These are phyloP conservation scores for Centrocercus urophasianus DNA, from an alignment of 2,113 vertebrate species.

Conservation along the genomic window DNA sequence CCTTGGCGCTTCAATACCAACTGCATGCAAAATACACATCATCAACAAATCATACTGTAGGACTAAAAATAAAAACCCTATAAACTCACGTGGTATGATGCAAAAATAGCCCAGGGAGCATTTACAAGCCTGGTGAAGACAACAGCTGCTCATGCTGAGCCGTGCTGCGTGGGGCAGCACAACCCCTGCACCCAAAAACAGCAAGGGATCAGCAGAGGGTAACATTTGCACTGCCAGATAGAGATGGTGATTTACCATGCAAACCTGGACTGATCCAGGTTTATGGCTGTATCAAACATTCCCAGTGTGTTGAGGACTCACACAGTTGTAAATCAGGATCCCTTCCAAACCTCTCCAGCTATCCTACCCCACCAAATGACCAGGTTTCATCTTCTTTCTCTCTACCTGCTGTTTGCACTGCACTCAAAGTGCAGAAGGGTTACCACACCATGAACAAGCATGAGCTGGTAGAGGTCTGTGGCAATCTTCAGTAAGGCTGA, in stretches of 20 bases:
- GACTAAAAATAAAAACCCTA: conserved; percentile 60
- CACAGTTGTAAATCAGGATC: not conserved
- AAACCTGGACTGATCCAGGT: not conserved
- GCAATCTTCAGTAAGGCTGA: not conserved
- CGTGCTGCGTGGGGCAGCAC: fast-evolving
- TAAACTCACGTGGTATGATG: not conserved
- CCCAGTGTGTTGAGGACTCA: not conserved
- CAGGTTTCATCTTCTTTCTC: not conserved
- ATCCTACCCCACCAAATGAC: not conserved
- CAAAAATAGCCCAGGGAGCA: conserved; percentile 16
- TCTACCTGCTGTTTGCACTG: not conserved
- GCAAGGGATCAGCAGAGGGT: not conserved
- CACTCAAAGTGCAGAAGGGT: not conserved
- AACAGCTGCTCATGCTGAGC: not conserved
- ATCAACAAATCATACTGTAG: not conserved
- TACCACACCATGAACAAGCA: not conserved
- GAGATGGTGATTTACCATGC: not conserved
- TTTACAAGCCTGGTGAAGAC: not conserved
- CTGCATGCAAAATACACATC: not conserved
- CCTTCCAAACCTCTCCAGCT: not conserved
- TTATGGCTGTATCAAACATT: not conserved
- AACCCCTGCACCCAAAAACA: not conserved
- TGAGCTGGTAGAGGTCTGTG: not conserved
- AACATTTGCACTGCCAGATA: not conserved
- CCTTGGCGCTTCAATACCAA: not conserved